Base-by-base conservation (phyloP, 37 sponge, comb jelly and placozoan genomes). In the Tethya wilhelma region DNA sequence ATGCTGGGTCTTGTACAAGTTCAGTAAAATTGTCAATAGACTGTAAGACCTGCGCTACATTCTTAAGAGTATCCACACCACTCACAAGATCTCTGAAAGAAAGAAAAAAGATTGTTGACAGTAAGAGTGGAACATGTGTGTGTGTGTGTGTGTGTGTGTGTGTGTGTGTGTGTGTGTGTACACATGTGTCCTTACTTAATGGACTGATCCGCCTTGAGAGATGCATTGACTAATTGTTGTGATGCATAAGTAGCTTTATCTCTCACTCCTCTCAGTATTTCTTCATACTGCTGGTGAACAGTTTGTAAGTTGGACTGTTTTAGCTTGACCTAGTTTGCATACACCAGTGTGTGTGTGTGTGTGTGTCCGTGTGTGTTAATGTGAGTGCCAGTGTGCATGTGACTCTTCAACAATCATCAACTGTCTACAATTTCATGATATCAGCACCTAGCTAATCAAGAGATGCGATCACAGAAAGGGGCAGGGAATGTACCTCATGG, bases 21-120 rank as follows among this genome's bases (percentile, higher is more conserved):
- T n/a, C 80, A 36, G 76, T 44, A 23, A 92, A 75, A 4, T 69
- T 79, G 84, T 92, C 92, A 59, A 92, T 74, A 45, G 32, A 82
- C 49, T 45, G 39, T 23, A 92, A 53, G 6, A 87, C 40, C 41
- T 92, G 81, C 3, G 92, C 78, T 26, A 92, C 59, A 40, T 79
- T 79, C 64, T 84, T 83, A 1, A 92, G 76, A 4, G 88, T 67
- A 12, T 92, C 88, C 37, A 84, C 84, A 14, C 92, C 92, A 56
- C 55, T 4, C 43, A 78, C 40, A 8, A 92, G 74, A 2, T 92
- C 92, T 44, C 92, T 92, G 49, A 2, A 67, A 1, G 20, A 37
- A 41, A 22, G 20, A 5, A 67, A 31, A 49, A 49, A 49, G 55
- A 19, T 17, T 49, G 55, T 9, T 49, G 17, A 49, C 9, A 49